Evolutionary conservation across 2,888 invertebrate species (phyloP).

Genomic region (Andrena fulva): DNA sequence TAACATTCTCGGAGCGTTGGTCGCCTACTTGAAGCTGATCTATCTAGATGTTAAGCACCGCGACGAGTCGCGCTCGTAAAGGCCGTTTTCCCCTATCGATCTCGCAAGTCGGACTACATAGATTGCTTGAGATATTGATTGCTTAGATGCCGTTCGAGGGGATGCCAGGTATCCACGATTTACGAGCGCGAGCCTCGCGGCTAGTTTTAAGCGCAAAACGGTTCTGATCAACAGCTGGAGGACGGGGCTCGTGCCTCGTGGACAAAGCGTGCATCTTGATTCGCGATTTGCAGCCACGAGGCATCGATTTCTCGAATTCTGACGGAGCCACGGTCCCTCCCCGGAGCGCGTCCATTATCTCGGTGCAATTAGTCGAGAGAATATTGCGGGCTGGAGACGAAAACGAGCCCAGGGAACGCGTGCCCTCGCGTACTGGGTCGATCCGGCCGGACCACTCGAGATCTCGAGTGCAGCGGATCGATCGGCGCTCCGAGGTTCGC

Average conservation of each 20-base stretch:
- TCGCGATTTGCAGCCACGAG: slow-evolving; percentile 6
- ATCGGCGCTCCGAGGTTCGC: slow-evolving; percentile 38
- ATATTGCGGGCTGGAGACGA: neutral
- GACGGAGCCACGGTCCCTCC: slow-evolving; percentile 33
- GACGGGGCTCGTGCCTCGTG: slow-evolving; percentile 10
- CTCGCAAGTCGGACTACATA: neutral
- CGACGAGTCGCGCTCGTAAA: slow-evolving; percentile 36
- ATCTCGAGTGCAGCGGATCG: slow-evolving; percentile 47
- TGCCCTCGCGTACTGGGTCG: slow-evolving; percentile 24
- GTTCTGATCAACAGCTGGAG: neutral
- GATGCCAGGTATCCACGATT: neutral
- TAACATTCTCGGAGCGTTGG: slow-evolving; percentile 33
- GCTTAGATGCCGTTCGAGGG: too few relatives aligned
- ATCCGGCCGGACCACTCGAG: slow-evolving; percentile 42
- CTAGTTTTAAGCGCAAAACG: slow-evolving; percentile 40
- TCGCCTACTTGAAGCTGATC: slow-evolving; percentile 34
- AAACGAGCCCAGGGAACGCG: slow-evolving; percentile 3
- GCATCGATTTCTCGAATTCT: slow-evolving; percentile 26
- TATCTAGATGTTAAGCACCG: slow-evolving; percentile 31
- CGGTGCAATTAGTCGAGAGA: neutral
- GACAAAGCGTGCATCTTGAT: neutral
- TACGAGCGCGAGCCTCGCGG: slow-evolving; percentile 10
- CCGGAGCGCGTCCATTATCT: neutral
- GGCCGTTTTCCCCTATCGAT: neutral
- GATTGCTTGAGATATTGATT: too few relatives aligned